Conservation (phyloP, 2,113 vertebrate species). For the Solea senegalensis region DNA sequence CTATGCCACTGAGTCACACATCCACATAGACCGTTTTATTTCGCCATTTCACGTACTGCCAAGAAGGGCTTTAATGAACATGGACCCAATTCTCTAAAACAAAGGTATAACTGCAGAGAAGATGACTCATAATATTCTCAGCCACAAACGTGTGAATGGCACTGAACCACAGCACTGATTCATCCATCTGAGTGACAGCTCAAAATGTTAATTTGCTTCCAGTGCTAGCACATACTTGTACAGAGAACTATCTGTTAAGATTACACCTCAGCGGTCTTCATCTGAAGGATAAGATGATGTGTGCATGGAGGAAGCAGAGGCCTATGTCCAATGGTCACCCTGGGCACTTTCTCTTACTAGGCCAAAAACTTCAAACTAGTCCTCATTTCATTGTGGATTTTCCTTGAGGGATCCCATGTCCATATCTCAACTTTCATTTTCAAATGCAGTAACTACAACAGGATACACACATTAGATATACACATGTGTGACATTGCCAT, state of each 20-base stretch:
- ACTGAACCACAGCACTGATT: background rate
- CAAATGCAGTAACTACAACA: conserved; percentile 2
- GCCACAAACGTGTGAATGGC: background rate
- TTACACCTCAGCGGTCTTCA: background rate
- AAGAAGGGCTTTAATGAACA: background rate
- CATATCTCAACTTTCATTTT: background rate
- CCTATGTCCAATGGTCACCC: conserved; percentile 7
- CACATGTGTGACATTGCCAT: background rate
- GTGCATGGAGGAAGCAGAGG: background rate
- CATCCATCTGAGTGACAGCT: conserved; percentile 12
- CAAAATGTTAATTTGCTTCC: conserved; percentile 5
- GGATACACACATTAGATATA: background rate
- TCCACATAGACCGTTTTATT: background rate
- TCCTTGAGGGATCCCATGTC: background rate
- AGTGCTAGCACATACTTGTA: conserved; percentile 1
- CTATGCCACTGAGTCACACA: conserved; percentile 35
- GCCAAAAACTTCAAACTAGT: background rate
- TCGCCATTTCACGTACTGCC: conserved; percentile 1
- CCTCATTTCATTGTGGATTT: background rate
- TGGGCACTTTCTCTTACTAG: background rate
- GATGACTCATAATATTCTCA: background rate
- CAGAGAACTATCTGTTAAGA: background rate
- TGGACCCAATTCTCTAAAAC: conserved; percentile 5
- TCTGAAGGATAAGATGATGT: background rate
- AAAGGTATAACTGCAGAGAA: background rate